Evolutionary conservation across 1,140 invertebrate genomes (phyloP), one percentile per base, ranked within the genome.

Genomic region (Tetramorium parvispinum): DNA sequence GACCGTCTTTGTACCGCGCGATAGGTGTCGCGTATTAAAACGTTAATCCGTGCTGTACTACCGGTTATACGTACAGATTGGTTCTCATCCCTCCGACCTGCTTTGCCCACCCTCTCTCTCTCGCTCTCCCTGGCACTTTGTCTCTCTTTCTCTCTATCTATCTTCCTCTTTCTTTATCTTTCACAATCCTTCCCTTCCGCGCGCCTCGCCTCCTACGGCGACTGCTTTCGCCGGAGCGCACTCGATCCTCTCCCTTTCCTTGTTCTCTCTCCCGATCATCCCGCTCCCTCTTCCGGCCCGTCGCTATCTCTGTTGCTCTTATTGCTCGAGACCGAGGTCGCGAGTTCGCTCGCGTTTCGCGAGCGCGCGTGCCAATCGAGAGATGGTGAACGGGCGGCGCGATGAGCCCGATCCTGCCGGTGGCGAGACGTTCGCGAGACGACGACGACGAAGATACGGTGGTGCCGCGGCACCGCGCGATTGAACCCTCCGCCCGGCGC

Each of bases 1-100:
- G 87, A 77, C 76, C 86, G 81, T 83, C 88, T 93, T 89, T 90
- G 87, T 76, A 82, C 66, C 75, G 77, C 61, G 65, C 88, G 88
- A 88, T 90, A 88, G 88, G 82, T 79, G 89, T 85, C 79, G 88
- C 86, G 83, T 93, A 94, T 94, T 94, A 92, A 94, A 93, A 94
- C 90, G 92, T 94, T 94, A 93, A 94, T 94, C 92, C 91, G 85
- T 86, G 85, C 83, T 89, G 88, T 89, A 93, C 92, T 93, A 94
- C 91, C 91, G 92, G 93, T 94, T 94, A 92, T 93, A 92, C 86
- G 87, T 93, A 91, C 79, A 89, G 82, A 92, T 91, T 87, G 79
- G 53, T 75, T 79, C 85, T 79, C 75, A 51, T 55, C 75, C 55
- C 78, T 75, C 37, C 57, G 77, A 32, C 51, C 55, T n/a, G 43